Evolutionary conservation across 2,888 invertebrate species (phyloP).

Genomic region (Chloroclystis v-ata): DNA sequence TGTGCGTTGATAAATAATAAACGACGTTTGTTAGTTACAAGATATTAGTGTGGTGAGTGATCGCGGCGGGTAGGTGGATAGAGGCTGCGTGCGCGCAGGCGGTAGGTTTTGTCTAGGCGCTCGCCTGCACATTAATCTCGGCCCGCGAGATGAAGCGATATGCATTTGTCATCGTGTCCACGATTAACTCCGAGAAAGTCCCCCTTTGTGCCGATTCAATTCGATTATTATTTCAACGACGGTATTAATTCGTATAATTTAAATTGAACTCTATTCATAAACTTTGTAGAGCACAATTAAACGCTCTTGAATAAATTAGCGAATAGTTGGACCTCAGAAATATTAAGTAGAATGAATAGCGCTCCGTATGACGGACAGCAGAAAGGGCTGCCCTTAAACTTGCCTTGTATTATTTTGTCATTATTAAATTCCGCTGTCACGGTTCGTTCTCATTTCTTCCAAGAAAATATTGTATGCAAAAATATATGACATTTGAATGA

Average conservation of each 20-base stretch:
- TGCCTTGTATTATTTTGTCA: conserved; percentile 78
- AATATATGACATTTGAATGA: conserved; percentile 78
- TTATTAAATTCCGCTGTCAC: conserved; percentile 78
- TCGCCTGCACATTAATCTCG: conserved; percentile 70
- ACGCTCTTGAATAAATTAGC: conserved; percentile 59
- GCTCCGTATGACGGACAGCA: conserved; percentile 75
- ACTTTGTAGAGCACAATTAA: conserved; percentile 29
- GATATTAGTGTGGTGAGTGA: conserved; percentile 60
- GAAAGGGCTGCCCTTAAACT: conserved; percentile 74
- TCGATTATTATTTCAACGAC: conserved; percentile 61
- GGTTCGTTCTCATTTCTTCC: conserved; percentile 68
- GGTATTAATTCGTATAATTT: conserved; percentile 32
- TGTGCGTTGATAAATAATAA: conserved; percentile 73
- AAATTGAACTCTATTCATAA: conserved; percentile 16
- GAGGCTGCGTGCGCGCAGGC: conserved; percentile 59
- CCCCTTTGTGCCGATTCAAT: conserved; percentile 69
- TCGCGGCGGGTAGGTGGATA: conserved; percentile 61
- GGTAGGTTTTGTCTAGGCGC: conserved; percentile 70
- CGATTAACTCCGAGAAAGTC: conserved; percentile 70
- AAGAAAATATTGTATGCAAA: conserved; percentile 78
- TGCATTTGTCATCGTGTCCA: conserved; percentile 73
- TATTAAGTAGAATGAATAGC: conserved; percentile 74
- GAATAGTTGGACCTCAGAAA: conserved; percentile 71
- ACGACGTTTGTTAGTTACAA: conserved; percentile 65
- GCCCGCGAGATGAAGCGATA: conserved; percentile 71